Evolutionary conservation across 2,888 invertebrate species (phyloP), one percentile per base, ranked within the genome.

Genomic region (Periphyllus acericola): DNA sequence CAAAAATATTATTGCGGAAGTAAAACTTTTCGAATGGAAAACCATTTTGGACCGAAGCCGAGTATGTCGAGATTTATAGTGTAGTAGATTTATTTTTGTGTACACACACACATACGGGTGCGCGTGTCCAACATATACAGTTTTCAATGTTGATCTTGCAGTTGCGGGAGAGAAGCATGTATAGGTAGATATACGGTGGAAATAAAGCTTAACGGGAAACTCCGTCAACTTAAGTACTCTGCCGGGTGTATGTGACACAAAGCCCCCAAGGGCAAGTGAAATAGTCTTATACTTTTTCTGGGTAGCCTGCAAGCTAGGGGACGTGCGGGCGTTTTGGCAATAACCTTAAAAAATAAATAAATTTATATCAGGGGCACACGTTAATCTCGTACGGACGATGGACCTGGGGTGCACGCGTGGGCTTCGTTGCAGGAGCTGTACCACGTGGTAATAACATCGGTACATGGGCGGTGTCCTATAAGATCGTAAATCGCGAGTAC

Each of bases 11-110:
- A 75, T 34, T 17, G 25, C 85, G 76, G 66, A 66, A 78, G 32
- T 78, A 68, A 79, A 86, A 66, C 71, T 79, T 79, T 72, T 68
- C 55, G 14, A 86, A 84, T 52, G n/a, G n/a, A 78, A 79, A 86
- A 52, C 78, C 52, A n/a, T 79, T 84, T 79, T 79, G 85, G 85
- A 86, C 52, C 79, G 3, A 36, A 79, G 79, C 85, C 85, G 36
- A 72, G 21, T 21, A 60, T 21, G 17, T 46, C 19, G 9, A 36
- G 71, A 86, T 86, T 86, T 86, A 86, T 86, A 6, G 71, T 32
- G 46, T n/a, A 32, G 32, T 85, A 79, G 52, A 85, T 78, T 60
- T 19, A n/a, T 52, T 83, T 83, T 72, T 55, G 29, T 21, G 52
- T 55, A 19, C 25, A 8, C n/a, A 19, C 29, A 78, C 29, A 55